phyloP scores from a whole-genome alignment of 2,888 invertebrate genomes.

The Apamea monoglypha region DNA sequence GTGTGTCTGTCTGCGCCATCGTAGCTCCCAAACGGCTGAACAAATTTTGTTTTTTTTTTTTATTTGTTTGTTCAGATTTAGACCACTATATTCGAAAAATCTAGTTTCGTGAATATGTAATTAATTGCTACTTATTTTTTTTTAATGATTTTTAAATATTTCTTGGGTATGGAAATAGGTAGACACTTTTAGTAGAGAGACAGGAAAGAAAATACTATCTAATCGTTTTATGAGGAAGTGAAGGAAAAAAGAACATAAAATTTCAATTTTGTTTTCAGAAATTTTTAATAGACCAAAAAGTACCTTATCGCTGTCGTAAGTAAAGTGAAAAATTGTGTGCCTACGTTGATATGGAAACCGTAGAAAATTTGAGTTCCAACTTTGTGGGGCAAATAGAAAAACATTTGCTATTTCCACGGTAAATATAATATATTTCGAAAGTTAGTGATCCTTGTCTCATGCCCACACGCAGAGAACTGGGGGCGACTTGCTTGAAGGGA shows the following conservation, averaged over 20 bases:
- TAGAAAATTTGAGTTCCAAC: neutral
- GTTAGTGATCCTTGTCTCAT: slow-evolving; percentile 21
- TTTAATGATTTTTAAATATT: no score
- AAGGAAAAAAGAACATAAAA: no score
- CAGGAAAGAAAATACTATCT: neutral
- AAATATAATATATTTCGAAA: slow-evolving; percentile 21
- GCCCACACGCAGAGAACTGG: neutral
- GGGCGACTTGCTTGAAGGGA: slow-evolving; percentile 35
- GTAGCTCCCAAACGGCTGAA: no score
- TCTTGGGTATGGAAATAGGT: neutral
- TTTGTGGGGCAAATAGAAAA: neutral
- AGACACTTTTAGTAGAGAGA: neutral
- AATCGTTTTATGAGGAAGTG: neutral
- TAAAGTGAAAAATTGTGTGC: neutral
- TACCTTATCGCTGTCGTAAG: no score
- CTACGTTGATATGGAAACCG: neutral
- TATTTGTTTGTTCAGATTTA: neutral
- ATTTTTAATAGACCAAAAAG: no score
- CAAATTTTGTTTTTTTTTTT: no score
- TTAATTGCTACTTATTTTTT: neutral
- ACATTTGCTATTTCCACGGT: no score
- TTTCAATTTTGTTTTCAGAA: no score
- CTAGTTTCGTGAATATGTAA: neutral
- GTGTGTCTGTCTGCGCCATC: neutral
- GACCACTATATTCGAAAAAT: neutral